phyloP scores from a whole-genome alignment of 1,140 invertebrate genomes.

The Condylostylus longicornis region DNA sequence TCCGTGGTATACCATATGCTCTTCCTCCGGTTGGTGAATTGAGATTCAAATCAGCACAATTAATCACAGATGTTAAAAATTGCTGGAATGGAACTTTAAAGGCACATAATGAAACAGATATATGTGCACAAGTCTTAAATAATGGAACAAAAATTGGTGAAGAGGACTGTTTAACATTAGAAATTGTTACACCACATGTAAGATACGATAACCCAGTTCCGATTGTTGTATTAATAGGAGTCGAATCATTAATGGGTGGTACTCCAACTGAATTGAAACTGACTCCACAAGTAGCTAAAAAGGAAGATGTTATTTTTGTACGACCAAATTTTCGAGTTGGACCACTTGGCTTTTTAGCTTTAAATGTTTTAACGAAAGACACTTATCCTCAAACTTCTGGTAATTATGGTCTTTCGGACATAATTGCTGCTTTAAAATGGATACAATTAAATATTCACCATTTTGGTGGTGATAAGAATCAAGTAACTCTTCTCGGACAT shows the following conservation, averaged over 20 bases:
- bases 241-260: constrained; percentile 56
- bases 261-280: constrained; percentile 48
- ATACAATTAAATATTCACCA: constrained; percentile 62
- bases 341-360: constrained; percentile 61
- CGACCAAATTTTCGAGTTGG: constrained; percentile 65
- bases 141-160: constrained; percentile 47
- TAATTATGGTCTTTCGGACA: constrained; percentile 74
- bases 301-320: constrained; percentile 67
- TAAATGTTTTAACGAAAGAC: constrained; percentile 49
- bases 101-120: constrained; percentile 46
- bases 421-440: constrained; percentile 63
- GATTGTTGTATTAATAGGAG: constrained; percentile 67
- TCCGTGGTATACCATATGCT: constrained; percentile 75
- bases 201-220: constrained; percentile 56
- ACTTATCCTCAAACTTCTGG: constrained; percentile 59
- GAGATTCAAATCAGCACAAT: constrained; percentile 56
- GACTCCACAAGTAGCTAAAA: constrained; percentile 47
- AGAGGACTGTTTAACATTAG: constrained; percentile 68
- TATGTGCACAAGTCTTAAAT: constrained; percentile 50
- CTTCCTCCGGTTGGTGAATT: constrained; percentile 52
- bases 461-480: constrained; percentile 63
- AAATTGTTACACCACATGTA: constrained; percentile 58
- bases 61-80: constrained; percentile 45
- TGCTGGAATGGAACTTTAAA: constrained; percentile 67
- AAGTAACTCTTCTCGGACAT: constrained; percentile 67